phyloP scores from a whole-genome alignment of 2,113 vertebrate species.

The Thymallus thymallus region DNA sequence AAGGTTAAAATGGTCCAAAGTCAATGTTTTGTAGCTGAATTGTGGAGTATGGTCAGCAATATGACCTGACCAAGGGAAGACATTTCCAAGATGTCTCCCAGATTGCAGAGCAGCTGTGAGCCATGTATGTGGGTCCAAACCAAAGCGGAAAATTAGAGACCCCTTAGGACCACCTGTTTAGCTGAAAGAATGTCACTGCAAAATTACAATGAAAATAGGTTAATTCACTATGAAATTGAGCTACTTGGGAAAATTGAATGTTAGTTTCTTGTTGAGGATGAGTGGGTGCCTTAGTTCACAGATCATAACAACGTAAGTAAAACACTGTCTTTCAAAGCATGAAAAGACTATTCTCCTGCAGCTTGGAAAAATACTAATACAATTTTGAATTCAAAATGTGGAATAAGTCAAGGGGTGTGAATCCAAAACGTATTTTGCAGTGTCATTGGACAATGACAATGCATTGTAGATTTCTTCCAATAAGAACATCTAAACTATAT shows the following conservation, averaged over 20 bases:
- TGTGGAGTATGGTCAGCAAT: not conserved
- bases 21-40: not conserved
- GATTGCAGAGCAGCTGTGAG: not conserved
- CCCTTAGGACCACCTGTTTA: not conserved
- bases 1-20: not conserved
- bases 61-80: not conserved
- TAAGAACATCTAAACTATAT: too few relatives aligned
- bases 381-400: too few relatives aligned
- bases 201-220: not conserved
- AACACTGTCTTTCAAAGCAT: not conserved
- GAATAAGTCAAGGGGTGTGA: too few relatives aligned
- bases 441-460: too few relatives aligned
- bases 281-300: not conserved
- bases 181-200: not conserved
- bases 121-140: not conserved
- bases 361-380: too few relatives aligned
- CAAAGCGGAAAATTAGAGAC: not conserved
- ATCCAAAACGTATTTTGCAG: too few relatives aligned
- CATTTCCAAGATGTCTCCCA: not conserved
- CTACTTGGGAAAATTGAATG: too few relatives aligned
- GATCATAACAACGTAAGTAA: not conserved
- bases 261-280: not conserved
- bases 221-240: not conserved
- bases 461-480: too few relatives aligned
- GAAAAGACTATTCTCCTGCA: not conserved